A percentile compares a stretch with the other conserved stretches of the same genome.
Conservation (phyloP, 1,140 invertebrate species). For the Thaumetopoea pityocampa region DNA sequence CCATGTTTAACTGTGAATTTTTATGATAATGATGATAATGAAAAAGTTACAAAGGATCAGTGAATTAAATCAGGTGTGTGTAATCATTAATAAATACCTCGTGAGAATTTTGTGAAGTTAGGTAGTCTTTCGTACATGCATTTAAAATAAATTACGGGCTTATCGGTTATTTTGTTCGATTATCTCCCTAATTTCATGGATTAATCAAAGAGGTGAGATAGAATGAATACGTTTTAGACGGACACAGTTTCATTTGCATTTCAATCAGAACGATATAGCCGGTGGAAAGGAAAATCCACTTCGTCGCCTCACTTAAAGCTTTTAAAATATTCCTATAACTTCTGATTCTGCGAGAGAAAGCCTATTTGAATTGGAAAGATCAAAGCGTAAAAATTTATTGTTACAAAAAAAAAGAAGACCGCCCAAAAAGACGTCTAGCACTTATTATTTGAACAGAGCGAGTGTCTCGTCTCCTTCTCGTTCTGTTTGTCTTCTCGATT, state of each 20-base stretch:
- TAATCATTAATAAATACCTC: too few species aligned
- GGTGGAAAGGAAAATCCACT: constrained; percentile 69
- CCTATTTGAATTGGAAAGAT: constrained; percentile 74
- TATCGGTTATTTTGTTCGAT: constrained; percentile 29
- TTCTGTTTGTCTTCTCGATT: constrained; percentile 75
- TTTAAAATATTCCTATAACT: constrained; percentile 74
- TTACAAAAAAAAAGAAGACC: constrained; percentile 62
- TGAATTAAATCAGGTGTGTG: too few species aligned
- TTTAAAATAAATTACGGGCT: too few species aligned
- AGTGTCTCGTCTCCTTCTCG: constrained; percentile 63
- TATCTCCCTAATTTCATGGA: constrained; percentile 46
- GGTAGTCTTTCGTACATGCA: too few species aligned
- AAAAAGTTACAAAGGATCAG: too few species aligned
- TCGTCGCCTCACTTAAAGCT: constrained; percentile 70
- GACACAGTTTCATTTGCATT: constrained; percentile 73
- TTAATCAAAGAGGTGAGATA: constrained; percentile 56
- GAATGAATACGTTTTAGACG: constrained; percentile 64
- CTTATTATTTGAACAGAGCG: constrained; percentile 73
- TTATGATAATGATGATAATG: too few species aligned
- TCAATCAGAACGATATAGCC: constrained; percentile 71
- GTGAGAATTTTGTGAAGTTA: too few species aligned
- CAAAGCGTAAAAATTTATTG: constrained; percentile 73
- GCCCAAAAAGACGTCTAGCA: constrained; percentile 69
- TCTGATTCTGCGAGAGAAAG: constrained; percentile 68
- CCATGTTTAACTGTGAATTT: too few species aligned